Base-by-base conservation (phyloP, 1,140 invertebrate genomes). In the Chrysoperla carnea region DNA sequence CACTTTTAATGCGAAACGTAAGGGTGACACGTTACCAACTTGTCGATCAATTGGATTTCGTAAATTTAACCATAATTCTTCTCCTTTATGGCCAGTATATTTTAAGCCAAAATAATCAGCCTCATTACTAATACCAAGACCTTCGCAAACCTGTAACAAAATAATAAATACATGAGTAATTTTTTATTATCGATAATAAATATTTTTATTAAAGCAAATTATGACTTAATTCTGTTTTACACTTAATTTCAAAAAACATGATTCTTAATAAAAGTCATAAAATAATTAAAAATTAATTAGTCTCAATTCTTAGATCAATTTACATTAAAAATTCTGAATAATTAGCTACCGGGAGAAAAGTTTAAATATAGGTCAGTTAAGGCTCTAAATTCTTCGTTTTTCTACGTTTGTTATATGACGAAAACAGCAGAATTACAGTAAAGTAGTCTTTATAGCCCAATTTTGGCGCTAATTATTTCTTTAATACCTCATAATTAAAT, bases 91-190 rank as follows among this genome's bases (percentile, higher is more conserved):
- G 44, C 74, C 75, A 45, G 72, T 70, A 52, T 75, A 78, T 58
- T 78, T 72, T 38, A 91, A 67, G 1, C 87, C 87, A 58, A 90
- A 88, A 60, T 89, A 91, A 60, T 90, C 85, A 45, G 76, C 76
- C 63, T 91, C 86, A 29, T 80, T 80, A 48, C 80, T 77, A 48
- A 90, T 84, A 28, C 78, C 81, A 45, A 90, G 59, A 42, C 74
- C 73, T 50, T 82, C 71, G 59, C 84, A 88, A 6, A 85, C 83
- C 86, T 90, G 64, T 28, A 73, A 73, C 49, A 46, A 51, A 12
- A 40, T 33, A 33, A 33, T 33, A 33, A 12, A 33, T 11, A 6
- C 2, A 33, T 11, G n/a, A 33, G 31, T 33, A 11, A 11, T 33
- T 33, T 33, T 33, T 11, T 33, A 33, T 11, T 33, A 33, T 33